Conservation (phyloP, 1,140 invertebrate species). For the Drosophila paulistorum region DNA sequence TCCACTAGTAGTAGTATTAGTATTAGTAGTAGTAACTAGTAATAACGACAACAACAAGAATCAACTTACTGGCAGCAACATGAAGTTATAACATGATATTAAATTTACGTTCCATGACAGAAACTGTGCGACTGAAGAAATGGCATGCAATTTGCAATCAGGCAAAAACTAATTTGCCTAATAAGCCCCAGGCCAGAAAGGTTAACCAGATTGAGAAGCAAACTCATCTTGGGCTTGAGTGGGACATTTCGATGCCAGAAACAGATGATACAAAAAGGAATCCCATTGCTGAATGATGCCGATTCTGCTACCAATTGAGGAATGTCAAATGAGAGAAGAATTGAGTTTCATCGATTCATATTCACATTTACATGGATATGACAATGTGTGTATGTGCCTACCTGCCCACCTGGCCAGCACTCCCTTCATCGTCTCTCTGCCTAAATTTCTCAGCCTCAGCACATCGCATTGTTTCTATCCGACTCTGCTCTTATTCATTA, state of each 20-base stretch:
- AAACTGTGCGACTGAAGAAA: background rate
- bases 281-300: constrained; percentile 19
- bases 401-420: too few relatives aligned
- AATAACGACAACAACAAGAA: background rate
- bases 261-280: constrained; percentile 32
- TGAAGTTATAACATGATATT: constrained; percentile 42
- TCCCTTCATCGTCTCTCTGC: too few relatives aligned
- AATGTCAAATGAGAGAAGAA: constrained; percentile 58
- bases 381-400: too few relatives aligned
- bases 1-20: background rate
- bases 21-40: background rate
- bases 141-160: constrained; percentile 56
- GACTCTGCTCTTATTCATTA: constrained; percentile 63
- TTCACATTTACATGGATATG: constrained; percentile 22
- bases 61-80: constrained; percentile 30
- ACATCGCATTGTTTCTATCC: too few relatives aligned
- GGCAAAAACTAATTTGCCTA: constrained; percentile 62
- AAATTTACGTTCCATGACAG: constrained; percentile 37
- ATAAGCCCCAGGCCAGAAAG: constrained; percentile 58
- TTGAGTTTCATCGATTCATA: constrained; percentile 65
- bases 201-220: constrained; percentile 43
- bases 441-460: constrained; percentile 19
- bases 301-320: constrained; percentile 49
- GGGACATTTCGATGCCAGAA: constrained; percentile 57
- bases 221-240: constrained; percentile 49